Base-by-base conservation (phyloP, 2,888 invertebrate genomes). In the Phalera bucephala region DNA sequence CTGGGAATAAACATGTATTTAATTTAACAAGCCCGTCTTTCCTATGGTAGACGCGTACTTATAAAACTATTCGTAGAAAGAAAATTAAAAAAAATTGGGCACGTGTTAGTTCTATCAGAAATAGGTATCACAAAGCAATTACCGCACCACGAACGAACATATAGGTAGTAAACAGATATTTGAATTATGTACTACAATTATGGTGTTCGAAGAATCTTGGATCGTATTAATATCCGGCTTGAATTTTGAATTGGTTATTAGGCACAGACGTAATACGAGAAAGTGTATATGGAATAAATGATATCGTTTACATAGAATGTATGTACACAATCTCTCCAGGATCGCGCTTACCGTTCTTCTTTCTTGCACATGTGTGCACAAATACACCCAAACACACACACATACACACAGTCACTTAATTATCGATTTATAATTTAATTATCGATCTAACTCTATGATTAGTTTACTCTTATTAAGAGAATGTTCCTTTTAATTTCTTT, bases 221-320 rank as follows among this genome's bases (percentile, higher is more conserved):
- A 26, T 6, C 25, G 12, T 22, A 22, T 7, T 25, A n/a, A 25
- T 25, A 25, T 25, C 12, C 11, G 12, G 11, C 12, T 25, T 8
- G 12, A 3, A 25, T 12, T 22, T 22, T 6, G 5, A 10, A 25
- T 25, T 7, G 11, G 23, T 9, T 28, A 15, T 1, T 8, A 4
- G n/a, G 9, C 15, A n/a, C n/a, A n/a, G 2, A 1, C 15, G 15
- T 32, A 20, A 29, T 38, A 36, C 35, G 23, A 26, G 26, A 36
- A 38, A 44, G 37, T 40, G n/a, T 33, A 36, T 40, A 13, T 45
- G 32, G 45, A 42, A 52, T 57, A 62, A 68, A 57, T 62, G 56
- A 48, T 45, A 47, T 50, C 53, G 53, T 37, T 50, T 47, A 46
- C 33, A 31, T 46, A 28, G 1, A 52, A 71, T 64, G 67, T 71